These are phyloP conservation scores for Meiosimyza decipiens DNA, from an alignment of 2,888 invertebrate species.

Conservation along the genomic window DNA sequence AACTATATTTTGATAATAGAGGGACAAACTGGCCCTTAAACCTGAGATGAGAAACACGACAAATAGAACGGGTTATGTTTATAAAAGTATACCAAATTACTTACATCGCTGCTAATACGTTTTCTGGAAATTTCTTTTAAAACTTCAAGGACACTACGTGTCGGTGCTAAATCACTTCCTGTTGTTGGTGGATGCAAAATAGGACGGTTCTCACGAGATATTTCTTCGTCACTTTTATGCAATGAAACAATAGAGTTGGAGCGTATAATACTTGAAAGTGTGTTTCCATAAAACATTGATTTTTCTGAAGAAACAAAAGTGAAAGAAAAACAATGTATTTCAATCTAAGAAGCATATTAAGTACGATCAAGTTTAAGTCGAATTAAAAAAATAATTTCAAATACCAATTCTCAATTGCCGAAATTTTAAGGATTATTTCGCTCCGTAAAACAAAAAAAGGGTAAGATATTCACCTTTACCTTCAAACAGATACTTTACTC, in stretches of 20 bases:
- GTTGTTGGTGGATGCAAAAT: conserved; percentile 61
- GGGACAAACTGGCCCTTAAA: no score
- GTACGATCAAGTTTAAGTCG: not conserved
- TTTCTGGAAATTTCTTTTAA: conserved; percentile 71
- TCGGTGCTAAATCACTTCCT: conserved; percentile 64
- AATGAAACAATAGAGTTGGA: conserved; percentile 59
- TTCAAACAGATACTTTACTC: no score
- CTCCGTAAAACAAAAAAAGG: no score
- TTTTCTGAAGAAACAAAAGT: conserved; percentile 46
- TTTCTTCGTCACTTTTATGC: conserved; percentile 56
- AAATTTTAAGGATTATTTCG: no score
- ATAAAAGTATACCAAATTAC: conserved; percentile 33
- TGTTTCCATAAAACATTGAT: conserved; percentile 59
- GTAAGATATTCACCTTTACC: no score
- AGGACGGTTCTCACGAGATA: conserved; percentile 62
- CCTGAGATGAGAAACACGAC: no score
- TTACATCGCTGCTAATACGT: conserved; percentile 68
- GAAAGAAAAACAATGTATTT: not conserved
- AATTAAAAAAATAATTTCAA: no score
- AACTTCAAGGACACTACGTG: conserved; percentile 70
- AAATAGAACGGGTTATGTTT: no score
- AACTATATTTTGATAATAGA: no score
- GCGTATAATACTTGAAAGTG: conserved; percentile 60
- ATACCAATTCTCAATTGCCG: no score
- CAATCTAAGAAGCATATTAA: not conserved